These are phyloP conservation scores for Habropoda laboriosa DNA, from an alignment of 1,140 invertebrate genomes.

Conservation along the genomic window DNA sequence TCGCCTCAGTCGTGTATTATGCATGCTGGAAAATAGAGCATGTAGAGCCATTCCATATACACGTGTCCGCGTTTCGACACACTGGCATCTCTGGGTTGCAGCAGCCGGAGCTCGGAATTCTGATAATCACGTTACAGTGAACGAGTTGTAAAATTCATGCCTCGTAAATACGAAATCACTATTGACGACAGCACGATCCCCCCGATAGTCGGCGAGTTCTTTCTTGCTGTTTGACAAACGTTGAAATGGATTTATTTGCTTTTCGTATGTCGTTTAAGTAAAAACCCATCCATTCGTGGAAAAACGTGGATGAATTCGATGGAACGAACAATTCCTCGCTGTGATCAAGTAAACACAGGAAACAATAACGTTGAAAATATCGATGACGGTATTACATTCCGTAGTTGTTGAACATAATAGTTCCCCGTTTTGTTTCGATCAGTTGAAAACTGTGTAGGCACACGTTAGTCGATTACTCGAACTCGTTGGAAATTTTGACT, in stretches of 20 bases:
- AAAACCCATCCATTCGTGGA: background rate
- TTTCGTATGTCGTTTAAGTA: background rate
- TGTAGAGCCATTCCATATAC: slow-evolving; percentile 46
- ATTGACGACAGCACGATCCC: slow-evolving; percentile 54
- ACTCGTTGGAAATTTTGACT: too few species aligned
- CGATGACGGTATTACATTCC: too few species aligned
- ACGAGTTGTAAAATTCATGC: slow-evolving; percentile 72
- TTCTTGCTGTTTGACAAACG: slow-evolving; percentile 12
- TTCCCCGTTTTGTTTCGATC: too few species aligned
- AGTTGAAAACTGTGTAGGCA: too few species aligned
- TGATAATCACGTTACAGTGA: slow-evolving; percentile 67
- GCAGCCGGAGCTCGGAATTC: slow-evolving; percentile 47
- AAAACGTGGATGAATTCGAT: background rate
- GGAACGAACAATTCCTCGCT: background rate
- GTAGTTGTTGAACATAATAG: background rate
- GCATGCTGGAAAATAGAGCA: slow-evolving; percentile 65
- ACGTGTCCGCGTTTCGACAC: slow-evolving; percentile 37
- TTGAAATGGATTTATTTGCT: slow-evolving; percentile 38
- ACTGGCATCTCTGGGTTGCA: slow-evolving; percentile 13
- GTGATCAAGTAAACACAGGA: background rate
- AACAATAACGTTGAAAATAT: background rate
- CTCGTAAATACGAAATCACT: slow-evolving; percentile 68
- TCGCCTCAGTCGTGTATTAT: slow-evolving; percentile 60
- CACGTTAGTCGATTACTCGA: too few species aligned
- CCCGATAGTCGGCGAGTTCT: slow-evolving; percentile 34